These are phyloP conservation scores for Ivindomyrus marchei DNA, from an alignment of 2,113 vertebrate genomes.

Conservation along the genomic window DNA sequence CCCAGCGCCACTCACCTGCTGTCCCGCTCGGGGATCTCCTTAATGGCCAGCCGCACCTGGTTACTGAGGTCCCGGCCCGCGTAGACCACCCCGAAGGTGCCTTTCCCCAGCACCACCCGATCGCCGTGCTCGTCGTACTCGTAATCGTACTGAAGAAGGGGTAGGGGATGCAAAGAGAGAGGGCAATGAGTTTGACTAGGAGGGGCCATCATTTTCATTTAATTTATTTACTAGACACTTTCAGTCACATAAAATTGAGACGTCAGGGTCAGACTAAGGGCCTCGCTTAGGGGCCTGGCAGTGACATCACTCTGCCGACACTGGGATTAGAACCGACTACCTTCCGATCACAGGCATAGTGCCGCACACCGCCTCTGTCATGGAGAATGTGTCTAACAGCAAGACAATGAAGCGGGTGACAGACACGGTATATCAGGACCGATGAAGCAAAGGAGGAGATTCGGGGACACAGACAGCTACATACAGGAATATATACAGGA, in stretches of 20 bases:
- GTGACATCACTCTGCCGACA: background rate
- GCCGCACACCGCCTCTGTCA: background rate
- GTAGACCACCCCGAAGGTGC: conserved; percentile 91
- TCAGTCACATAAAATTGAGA: background rate
- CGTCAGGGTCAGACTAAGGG: background rate
- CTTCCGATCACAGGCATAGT: background rate
- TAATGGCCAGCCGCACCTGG: conserved; percentile 96
- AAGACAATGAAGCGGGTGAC: too few species aligned
- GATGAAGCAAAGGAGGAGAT: background rate
- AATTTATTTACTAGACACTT: background rate
- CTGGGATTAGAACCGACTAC: background rate
- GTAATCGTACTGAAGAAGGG: conserved; percentile 81
- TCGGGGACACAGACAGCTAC: background rate
- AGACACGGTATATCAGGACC: background rate
- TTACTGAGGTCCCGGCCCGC: conserved; percentile 95
- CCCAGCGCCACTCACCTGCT: conserved; percentile 69
- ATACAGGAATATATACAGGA: background rate
- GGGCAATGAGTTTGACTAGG: background rate
- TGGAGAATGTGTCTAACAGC: background rate
- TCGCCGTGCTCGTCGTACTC: conserved; percentile 94
- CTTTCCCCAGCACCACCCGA: conserved; percentile 85
- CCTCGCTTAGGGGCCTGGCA: background rate
- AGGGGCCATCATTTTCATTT: background rate
- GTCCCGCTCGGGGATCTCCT: conserved; percentile 95
- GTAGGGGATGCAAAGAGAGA: background rate